Base-by-base conservation (phyloP, 2,797 vertebrate genomes). In the Poeciliopsis gracilis region DNA sequence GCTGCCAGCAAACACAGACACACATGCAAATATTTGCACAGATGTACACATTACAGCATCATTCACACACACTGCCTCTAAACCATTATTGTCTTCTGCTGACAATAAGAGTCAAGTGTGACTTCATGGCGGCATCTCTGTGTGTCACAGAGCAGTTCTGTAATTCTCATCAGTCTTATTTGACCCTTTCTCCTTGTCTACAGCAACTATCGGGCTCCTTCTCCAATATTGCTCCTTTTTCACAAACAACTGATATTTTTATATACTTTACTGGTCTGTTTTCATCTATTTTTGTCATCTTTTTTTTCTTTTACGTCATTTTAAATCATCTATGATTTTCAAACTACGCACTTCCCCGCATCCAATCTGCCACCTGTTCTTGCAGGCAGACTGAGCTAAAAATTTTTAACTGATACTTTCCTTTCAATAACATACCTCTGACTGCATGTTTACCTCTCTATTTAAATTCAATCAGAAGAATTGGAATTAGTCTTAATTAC, bases 81-180 rank as follows among this genome's bases (percentile, higher is more conserved):
- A 88, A 86, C 86, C 84, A 81, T 88, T 82, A 93, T 94, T 94
- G 92, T 94, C 87, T 89, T 82, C 77, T 89, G 76, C 73, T 87
- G 89, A 93, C 91, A 93, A 90, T 93, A 82, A 86, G 91, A 87
- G 77, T 66, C 46, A 78, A 87, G 87, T 85, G 81, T 92, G 93
- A 92, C 92, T 88, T 90, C 84, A 82, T 87, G 67, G 81, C 81
- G 86, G 78, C 81, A 79, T 89, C 88, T 83, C 75, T 41, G 80
- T 71, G 77, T 77, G 83, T 85, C 77, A 84, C 87, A 78, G 81
- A 57, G 76, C 79, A 76, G 80, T 86, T 82, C 76, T 88, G 85
- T 91, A 89, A 91, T 86, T 83, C 79, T 92, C 85, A 75, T 83
- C 78, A 76, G 80, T 87, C 46, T 79, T 67, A 63, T 72, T 33